A percentile compares a stretch with the other conserved stretches of the same genome.
phyloP scores from a whole-genome alignment of 1,140 invertebrate genomes.

The Samia ricini region DNA sequence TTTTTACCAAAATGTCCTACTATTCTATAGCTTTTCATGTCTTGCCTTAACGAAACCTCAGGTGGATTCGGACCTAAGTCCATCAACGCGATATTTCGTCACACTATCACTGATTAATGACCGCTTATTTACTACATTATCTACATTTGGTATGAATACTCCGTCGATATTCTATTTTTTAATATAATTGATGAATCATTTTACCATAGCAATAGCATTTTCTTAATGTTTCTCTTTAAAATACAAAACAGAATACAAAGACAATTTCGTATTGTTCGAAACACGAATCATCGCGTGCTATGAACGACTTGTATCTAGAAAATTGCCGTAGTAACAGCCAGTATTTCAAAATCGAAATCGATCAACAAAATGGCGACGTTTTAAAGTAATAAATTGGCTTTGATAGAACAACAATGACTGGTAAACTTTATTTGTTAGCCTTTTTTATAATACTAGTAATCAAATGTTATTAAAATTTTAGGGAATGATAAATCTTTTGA shows the following conservation, averaged over 20 bases:
- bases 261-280: neutral
- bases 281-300: neutral
- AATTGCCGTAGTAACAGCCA: constrained; percentile 14
- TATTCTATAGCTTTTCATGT: too few relatives aligned
- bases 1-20: too few relatives aligned
- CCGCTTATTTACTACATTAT: too few relatives aligned
- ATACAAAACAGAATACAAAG: neutral
- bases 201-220: constrained; percentile 3
- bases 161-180: too few relatives aligned
- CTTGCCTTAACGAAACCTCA: too few relatives aligned
- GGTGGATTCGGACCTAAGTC: too few relatives aligned
- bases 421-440: neutral
- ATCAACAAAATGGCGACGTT: constrained; percentile 16
- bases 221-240: neutral
- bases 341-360: constrained; percentile 30
- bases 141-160: too few relatives aligned
- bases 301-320: neutral
- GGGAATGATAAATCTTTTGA: too few relatives aligned
- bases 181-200: too few relatives aligned
- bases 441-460: neutral
- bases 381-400: constrained; percentile 28
- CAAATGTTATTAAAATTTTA: too few relatives aligned
- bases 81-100: too few relatives aligned
- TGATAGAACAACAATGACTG: constrained; percentile 3
- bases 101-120: too few relatives aligned